Percentiles rank a stretch among this genome's conserved stretches.
Conservation (phyloP, 2,797 vertebrate species). For the Scolopax rusticola region DNA sequence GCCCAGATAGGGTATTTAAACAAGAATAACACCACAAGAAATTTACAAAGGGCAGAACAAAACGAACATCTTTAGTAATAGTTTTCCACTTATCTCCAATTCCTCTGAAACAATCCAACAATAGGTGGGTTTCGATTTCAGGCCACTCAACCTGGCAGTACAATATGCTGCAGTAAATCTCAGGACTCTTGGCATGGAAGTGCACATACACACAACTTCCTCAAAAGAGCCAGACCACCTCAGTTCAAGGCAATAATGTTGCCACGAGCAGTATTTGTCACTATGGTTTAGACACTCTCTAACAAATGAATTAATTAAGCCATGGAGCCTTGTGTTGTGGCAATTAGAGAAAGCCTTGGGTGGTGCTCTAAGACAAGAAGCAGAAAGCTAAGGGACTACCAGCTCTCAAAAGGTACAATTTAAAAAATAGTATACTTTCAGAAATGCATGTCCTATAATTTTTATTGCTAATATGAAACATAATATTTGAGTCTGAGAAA, state of each 20-base stretch:
- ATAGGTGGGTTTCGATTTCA: slow-evolving; percentile 25
- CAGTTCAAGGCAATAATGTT: background rate
- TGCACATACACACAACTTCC: background rate
- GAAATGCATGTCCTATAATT: background rate
- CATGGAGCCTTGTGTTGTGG: background rate
- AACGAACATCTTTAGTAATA: background rate
- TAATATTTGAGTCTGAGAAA: background rate
- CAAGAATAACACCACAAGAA: slow-evolving; percentile 52
- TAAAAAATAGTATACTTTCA: background rate
- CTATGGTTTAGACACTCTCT: background rate
- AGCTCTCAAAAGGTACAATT: background rate
- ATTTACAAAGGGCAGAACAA: slow-evolving; percentile 38
- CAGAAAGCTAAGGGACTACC: background rate
- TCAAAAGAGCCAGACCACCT: background rate
- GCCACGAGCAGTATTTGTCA: background rate
- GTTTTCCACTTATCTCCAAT: slow-evolving; percentile 10
- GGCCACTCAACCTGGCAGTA: background rate
- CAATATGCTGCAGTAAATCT: background rate
- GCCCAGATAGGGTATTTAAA: slow-evolving; percentile 46
- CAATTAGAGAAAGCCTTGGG: background rate
- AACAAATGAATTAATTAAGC: background rate
- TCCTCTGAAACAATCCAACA: slow-evolving; percentile 9
- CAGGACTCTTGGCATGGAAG: rapidly evolving
- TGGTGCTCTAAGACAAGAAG: background rate
- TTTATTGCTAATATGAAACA: background rate